Conservation (phyloP, 2,797 vertebrate genomes). For the Eleutherodactylus coqui region DNA sequence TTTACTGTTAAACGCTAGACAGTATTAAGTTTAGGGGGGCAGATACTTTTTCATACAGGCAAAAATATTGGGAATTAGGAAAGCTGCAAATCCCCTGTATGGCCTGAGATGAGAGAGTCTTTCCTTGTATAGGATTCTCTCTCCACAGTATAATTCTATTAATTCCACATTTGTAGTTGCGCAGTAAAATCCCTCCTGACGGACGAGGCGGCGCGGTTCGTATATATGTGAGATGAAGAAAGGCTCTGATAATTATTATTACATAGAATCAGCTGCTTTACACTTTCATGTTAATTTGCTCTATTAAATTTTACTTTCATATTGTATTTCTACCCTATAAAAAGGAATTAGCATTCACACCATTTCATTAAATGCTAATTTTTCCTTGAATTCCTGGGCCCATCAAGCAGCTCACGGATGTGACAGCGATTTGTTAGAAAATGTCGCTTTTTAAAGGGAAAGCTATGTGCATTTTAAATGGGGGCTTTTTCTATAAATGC, state of each 20-base stretch:
- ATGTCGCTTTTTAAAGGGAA: neutral
- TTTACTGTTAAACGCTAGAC: too few species aligned
- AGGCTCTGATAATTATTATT: neutral
- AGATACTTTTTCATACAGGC: too few species aligned
- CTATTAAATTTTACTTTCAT: slow-evolving; percentile 14
- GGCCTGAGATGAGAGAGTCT: too few species aligned
- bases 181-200: neutral
- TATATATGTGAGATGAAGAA: neutral
- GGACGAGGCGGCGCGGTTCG: neutral
- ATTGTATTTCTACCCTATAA: neutral
- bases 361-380: slow-evolving; percentile 33
- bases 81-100: too few species aligned
- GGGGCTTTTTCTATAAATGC: neutral
- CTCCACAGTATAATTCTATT: too few species aligned
- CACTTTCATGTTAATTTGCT: neutral
- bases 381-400: neutral
- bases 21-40: too few species aligned
- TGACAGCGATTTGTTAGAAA: neutral
- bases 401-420: neutral
- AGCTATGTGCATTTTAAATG: neutral
- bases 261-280: neutral
- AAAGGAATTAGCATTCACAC: neutral
- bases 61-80: too few species aligned
- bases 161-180: neutral
- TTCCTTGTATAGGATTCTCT: too few species aligned